phyloP scores from a whole-genome alignment of 1,140 invertebrate species.

The Diprion similis region DNA sequence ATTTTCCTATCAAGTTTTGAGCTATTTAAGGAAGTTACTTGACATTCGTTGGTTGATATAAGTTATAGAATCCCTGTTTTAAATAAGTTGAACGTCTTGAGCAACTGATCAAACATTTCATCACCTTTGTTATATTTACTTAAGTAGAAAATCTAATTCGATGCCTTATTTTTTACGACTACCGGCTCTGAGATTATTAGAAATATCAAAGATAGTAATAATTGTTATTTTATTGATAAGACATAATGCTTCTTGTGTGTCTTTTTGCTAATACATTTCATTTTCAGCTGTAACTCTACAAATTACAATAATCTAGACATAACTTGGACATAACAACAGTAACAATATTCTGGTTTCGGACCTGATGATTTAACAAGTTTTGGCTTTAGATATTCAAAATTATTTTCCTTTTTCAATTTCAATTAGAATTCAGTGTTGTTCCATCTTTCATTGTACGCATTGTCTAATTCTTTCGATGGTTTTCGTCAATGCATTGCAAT shows the following conservation, averaged over 20 bases:
- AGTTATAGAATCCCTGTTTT: too few relatives aligned
- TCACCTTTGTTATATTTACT: background rate
- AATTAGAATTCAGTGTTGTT: background rate
- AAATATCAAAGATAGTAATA: background rate
- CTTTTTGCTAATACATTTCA: constrained; percentile 28
- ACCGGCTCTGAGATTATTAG: too few relatives aligned
- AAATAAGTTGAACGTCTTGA: too few relatives aligned
- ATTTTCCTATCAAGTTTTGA: too few relatives aligned
- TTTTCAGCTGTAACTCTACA: constrained; percentile 8
- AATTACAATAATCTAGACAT: background rate
- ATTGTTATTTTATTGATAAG: constrained; percentile 11
- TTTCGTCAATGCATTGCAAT: background rate
- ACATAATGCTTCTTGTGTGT: constrained; percentile 35
- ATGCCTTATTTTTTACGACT: too few relatives aligned
- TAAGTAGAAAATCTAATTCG: too few relatives aligned
- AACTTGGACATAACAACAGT: background rate
- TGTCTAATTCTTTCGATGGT: background rate
- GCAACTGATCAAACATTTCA: background rate
- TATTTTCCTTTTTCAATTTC: constrained; percentile 17
- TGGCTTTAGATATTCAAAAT: constrained; percentile 8
- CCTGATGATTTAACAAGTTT: background rate
- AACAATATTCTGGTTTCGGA: constrained; percentile 11
- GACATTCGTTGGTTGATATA: too few relatives aligned
- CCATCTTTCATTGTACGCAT: background rate
- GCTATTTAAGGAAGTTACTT: too few relatives aligned